Base-by-base conservation (phyloP, 2,888 invertebrate genomes). In the Perizoma flavofasciatum region DNA sequence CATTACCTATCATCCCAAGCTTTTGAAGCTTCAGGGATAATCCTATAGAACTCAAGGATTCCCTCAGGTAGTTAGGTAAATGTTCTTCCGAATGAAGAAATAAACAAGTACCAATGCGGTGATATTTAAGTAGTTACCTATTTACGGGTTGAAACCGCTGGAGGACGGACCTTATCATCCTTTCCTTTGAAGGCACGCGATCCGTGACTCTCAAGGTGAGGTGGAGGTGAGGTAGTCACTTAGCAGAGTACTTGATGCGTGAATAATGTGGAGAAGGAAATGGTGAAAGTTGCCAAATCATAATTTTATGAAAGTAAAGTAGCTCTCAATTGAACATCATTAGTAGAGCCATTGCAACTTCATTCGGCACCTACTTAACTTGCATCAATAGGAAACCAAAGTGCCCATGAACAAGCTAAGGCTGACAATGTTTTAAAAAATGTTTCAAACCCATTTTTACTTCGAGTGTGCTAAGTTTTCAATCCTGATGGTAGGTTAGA, bases 91-190 rank as follows among this genome's bases (percentile, higher is more conserved):
- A 72, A 68, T 73, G 73, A 74, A 75, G 72, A 75, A 81, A 78
- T 77, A 76, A 77, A 75, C 70, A 73, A 68, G 69, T 73, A 72
- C 73, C 74, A 79, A 78, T 73, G 71, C 71, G 71, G 71, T 62
- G 66, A 72, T 70, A 75, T 72, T 79, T 74, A 22, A 22, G 22
- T 22, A 22, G 22, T 22, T 22, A 22, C 22, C 22, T 22, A 22
- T 22, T 22, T 22, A 74, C 74, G 73, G 74, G 71, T 78, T 71
- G 74, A 71, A 75, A 70, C 72, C 63, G 55, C 62, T 58, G 55
- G 60, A 58, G 62, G 61, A 64, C 55, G 55, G 55, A 61, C 61
- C 61, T 64, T 60, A 63, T 62, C 64, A 55, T 59, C 59, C 60
- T 52, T 53, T 59, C 58, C 59, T 68, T 65, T 65, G 50, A 56